Conservation (phyloP, 2,797 vertebrate genomes). For the Pipistrellus pygmaeus region DNA sequence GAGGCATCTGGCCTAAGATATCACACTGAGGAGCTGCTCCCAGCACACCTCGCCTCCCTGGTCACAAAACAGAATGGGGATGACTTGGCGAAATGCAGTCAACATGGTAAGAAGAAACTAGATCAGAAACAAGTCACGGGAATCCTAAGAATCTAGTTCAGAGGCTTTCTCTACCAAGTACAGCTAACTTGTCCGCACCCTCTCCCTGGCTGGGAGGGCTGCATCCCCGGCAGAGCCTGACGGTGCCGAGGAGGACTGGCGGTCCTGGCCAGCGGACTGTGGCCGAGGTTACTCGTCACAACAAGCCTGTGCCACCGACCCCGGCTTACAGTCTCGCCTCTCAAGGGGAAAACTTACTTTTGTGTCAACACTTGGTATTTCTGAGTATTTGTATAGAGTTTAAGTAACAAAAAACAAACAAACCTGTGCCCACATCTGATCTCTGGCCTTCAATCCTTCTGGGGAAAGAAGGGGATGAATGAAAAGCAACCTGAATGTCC, state of each 20-base stretch:
- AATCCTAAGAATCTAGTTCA: neutral
- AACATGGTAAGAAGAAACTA: neutral
- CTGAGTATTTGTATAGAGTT: neutral
- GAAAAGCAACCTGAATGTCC: neutral
- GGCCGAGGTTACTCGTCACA: neutral
- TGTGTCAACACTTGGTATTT: neutral
- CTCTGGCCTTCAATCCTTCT: neutral
- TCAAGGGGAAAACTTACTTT: neutral
- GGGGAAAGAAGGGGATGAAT: neutral
- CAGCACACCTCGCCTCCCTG: neutral
- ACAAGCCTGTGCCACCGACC: neutral
- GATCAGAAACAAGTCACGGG: neutral
- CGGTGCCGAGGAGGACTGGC: neutral
- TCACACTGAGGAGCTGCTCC: neutral
- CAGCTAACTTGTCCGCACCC: neutral
- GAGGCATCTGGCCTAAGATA: neutral
- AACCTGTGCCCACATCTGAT: neutral
- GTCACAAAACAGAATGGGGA: neutral
- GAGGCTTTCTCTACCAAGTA: neutral
- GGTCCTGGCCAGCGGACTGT: neutral
- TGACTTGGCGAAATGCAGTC: neutral
- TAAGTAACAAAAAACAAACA: neutral
- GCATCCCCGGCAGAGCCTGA: neutral
- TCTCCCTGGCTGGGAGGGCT: neutral
- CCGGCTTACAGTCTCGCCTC: neutral